Evolutionary conservation across 2,888 invertebrate species (phyloP), one percentile per base, ranked within the genome.

Genomic region (Panopea generosa): DNA sequence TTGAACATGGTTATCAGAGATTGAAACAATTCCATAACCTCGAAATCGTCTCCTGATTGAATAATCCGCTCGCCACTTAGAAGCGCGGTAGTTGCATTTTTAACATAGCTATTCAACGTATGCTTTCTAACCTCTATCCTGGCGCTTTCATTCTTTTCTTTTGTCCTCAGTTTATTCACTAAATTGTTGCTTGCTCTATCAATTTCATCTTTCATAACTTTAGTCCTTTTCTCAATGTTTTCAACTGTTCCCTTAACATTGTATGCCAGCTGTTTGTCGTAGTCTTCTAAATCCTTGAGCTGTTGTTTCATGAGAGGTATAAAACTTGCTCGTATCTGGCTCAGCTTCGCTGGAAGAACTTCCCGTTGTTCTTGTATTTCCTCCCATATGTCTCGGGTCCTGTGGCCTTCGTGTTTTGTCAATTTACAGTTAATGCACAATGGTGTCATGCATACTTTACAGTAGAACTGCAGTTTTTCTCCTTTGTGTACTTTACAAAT

Each of bases 391-490:
- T 81, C 81, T n/a, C 65, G 57, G 0, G 81, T 81, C 29, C 71
- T 74, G 29, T 81, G 81, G 0, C 81, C 81, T 57, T 81, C 81
- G 43, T 81, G 81, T 53, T 81, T 81, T 4, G 81, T 81, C 29
- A 81, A 62, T 55, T 81, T 81, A 52, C 81, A 81, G 43, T 74
- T 74, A 2, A 67, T 77, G 57, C 81, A 81, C 14, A 81, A 50
- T 6, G 81, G 77, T 20, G 50, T 27, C 20, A 65, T 50, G 50
- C 81, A 81, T 16, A 72, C 68, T 57, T 69, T 77, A 53, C 81
- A 81, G 20, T 81, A 81, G 38, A 77, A 74, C 55, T 77, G 74
- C 2, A 81, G 74, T 33, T 71, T 68, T 52, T 77, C 77, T n/a
- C 67, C 57, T 47, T 40, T 60, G 47, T 81, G 81, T 26, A 47